Evolutionary conservation across 2,113 vertebrate species (phyloP).

Genomic region (Nesogale talazaci): DNA sequence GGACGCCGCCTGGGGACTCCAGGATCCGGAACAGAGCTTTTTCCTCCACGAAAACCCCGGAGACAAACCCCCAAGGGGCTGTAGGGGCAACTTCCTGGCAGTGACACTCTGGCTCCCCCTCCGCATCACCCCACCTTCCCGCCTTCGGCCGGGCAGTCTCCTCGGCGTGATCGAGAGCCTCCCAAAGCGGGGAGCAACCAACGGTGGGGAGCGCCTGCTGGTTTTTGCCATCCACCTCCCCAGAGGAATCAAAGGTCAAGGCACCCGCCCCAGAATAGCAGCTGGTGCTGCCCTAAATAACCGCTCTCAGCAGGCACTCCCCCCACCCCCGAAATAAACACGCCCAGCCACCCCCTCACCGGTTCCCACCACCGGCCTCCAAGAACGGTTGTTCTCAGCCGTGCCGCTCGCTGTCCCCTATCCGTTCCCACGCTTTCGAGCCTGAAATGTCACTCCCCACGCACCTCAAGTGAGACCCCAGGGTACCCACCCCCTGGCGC

Average conservation of each 20-base stretch:
- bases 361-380: neutral
- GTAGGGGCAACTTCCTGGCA: slow-evolving; percentile 47
- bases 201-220: neutral
- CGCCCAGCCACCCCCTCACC: neutral
- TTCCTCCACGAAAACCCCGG: neutral
- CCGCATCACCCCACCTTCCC: neutral
- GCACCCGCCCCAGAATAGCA: slow-evolving; percentile 61
- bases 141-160: neutral
- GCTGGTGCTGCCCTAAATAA: slow-evolving; percentile 66
- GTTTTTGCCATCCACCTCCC: neutral
- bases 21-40: neutral
- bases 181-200: neutral
- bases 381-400: slow-evolving; percentile 44
- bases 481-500: slow-evolving; percentile 28
- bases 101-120: neutral
- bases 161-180: neutral
- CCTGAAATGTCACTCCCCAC: slow-evolving; percentile 26
- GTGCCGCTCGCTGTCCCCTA: neutral
- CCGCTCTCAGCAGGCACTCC: slow-evolving; percentile 35
- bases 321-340: slow-evolving; percentile 56
- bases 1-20: neutral
- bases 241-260: neutral
- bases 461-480: neutral
- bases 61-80: neutral
- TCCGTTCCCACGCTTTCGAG: neutral